A percentile compares a stretch with the other conserved stretches of the same genome.
These are phyloP conservation scores for Pseudobourletiella spinata DNA, from an alignment of 1,140 invertebrate genomes.

Conservation along the genomic window DNA sequence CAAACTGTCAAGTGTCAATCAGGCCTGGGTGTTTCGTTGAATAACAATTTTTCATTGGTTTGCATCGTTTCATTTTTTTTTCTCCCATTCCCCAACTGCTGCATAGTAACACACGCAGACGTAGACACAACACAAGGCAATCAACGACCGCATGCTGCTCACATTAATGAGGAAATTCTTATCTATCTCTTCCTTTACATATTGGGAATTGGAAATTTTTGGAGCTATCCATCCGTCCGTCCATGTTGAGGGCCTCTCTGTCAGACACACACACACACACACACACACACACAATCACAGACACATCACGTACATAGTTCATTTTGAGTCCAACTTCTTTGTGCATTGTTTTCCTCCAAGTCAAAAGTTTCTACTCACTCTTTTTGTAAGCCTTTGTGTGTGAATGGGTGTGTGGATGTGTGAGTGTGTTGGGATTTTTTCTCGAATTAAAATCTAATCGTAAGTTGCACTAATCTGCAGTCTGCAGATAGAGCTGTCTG, in stretches of 20 bases:
- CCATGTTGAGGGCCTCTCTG: not conserved
- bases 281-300: too few species aligned
- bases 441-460: not conserved
- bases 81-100: constrained; percentile 7
- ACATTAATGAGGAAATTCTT: constrained; percentile 37
- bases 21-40: constrained; percentile 33
- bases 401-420: too few species aligned
- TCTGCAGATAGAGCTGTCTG: not conserved
- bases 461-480: not conserved
- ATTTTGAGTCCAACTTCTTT: constrained; percentile 8
- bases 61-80: constrained; percentile 15
- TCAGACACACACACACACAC: too few species aligned
- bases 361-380: constrained; percentile 3
- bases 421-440: too few species aligned
- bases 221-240: not conserved
- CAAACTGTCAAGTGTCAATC: constrained; percentile 34
- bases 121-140: constrained; percentile 29
- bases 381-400: too few species aligned
- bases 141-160: constrained; percentile 34
- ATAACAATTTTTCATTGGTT: constrained; percentile 34
- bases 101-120: too few species aligned
- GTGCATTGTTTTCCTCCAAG: constrained; percentile 10
- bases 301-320: too few species aligned
- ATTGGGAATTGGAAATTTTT: constrained; percentile 15
- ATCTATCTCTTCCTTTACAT: constrained; percentile 24